Conservation (phyloP, 35 echinoderm and acorn worm species). For the Eucidaris tribuloides region DNA sequence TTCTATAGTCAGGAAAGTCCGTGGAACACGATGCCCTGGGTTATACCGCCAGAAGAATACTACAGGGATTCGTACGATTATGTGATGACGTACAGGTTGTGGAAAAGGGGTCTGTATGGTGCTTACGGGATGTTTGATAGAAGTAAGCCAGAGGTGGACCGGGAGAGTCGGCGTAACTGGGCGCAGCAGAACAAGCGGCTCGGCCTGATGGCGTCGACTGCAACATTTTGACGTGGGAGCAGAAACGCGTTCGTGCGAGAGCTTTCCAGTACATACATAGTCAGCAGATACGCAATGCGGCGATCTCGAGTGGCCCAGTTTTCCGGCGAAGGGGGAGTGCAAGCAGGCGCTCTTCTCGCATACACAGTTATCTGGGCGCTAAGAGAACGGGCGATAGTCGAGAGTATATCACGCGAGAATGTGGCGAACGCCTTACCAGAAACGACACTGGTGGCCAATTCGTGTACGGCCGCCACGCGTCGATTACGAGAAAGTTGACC, state of each 20-base stretch:
- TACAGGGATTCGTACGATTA: too few relatives aligned
- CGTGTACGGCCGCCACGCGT: slow-evolving; percentile 25
- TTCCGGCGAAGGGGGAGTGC: slow-evolving; percentile 6
- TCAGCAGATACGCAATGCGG: slow-evolving; percentile 60
- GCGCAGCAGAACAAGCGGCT: slow-evolving; percentile 20
- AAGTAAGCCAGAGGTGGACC: too few relatives aligned
- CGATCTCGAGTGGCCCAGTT: neutral
- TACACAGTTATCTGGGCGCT: slow-evolving; percentile 57
- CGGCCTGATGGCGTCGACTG: slow-evolving; percentile 47
- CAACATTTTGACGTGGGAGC: slow-evolving; percentile 24
- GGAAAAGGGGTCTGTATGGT: too few relatives aligned
- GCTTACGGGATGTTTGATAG: too few relatives aligned
- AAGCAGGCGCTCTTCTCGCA: slow-evolving; percentile 21
- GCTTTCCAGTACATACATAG: neutral
- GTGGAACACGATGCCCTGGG: too few relatives aligned
- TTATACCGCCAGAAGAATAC: too few relatives aligned
- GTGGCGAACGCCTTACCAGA: slow-evolving; percentile 13
- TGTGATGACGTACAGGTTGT: too few relatives aligned
- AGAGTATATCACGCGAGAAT: slow-evolving; percentile 60
- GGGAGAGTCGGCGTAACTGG: too few relatives aligned
- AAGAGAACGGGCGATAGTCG: slow-evolving; percentile 63
- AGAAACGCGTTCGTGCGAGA: slow-evolving; percentile 37
- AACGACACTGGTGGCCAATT: slow-evolving; percentile 41
- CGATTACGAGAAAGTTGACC: slow-evolving; percentile 18
- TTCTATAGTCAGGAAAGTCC: too few relatives aligned